Evolutionary conservation across 2,113 vertebrate species (phyloP), one percentile per base, ranked within the genome.

Genomic region (Hippocampus abdominalis): DNA sequence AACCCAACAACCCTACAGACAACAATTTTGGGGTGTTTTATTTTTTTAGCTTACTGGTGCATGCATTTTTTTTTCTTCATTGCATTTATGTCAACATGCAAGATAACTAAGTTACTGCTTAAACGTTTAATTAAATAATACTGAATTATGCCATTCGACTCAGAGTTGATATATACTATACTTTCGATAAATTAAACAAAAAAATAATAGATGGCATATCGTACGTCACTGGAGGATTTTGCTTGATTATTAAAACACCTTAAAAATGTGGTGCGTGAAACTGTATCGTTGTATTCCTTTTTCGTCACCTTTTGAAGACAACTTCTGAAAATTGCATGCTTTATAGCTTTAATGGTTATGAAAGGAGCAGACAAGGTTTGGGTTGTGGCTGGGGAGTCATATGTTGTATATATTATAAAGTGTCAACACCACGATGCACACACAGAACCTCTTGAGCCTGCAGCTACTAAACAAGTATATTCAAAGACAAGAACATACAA

Each of bases 261-360:
- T 21, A 44, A 21, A 67, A 40, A 3, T 63, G 21, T 42, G 16
- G 29, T 3, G 59, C 20, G 8, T 54, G 20, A 3, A 54, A 54
- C 20, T n/a, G n/a, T 21, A n/a, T 44, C 10, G 8, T 8, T 51
- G 2, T 51, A 29, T 29, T 60, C 3, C 27, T 18, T 32, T 60
- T 60, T 49, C 18, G 74, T 66, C 72, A 72, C 0, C 54, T 79
- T 44, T 81, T 74, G 80, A 81, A 77, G 65, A 78, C 71, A 67
- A 76, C 75, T 73, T 79, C 79, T 53, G 64, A 72, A 71, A 70
- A 46, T 83, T 79, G 74, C 48, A 79, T 68, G 83, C 77, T 29
- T 23, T 27, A n/a, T 20, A 40, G 2, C 40, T 70, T 70, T 29
- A 67, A 48, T 78, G 75, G 80, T 81, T 66, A 83, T 80, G 62